These are phyloP conservation scores for Patiria miniata DNA, from an alignment of 35 echinoderm and acorn worm genomes.

Conservation along the genomic window DNA sequence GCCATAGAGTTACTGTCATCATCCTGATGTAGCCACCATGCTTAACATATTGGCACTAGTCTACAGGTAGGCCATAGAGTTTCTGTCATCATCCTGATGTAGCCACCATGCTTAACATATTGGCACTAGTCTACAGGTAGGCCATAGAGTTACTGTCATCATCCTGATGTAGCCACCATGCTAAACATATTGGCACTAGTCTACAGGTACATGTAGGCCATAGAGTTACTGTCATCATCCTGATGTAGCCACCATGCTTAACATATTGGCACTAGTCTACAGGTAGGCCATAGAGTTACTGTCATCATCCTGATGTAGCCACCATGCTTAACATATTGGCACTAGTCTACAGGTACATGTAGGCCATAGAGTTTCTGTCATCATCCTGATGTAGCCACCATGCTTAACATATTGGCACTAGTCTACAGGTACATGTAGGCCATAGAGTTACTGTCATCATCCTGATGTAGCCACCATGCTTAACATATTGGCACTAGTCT, in stretches of 20 bases:
- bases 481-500: too few relatives aligned
- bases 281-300: too few relatives aligned
- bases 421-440: slow-evolving; percentile 97
- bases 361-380: slow-evolving; percentile 47
- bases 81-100: slow-evolving; percentile 97
- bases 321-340: slow-evolving; percentile 99
- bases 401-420: slow-evolving; percentile 98
- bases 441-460: slow-evolving; percentile 88
- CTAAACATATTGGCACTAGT: too few relatives aligned
- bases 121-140: slow-evolving; percentile 98
- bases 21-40: slow-evolving; percentile 98
- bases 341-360: slow-evolving; percentile 99
- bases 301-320: slow-evolving; percentile 97
- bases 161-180: too few relatives aligned
- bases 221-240: too few relatives aligned
- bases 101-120: slow-evolving; percentile 98
- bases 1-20: slow-evolving; percentile 57
- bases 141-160: too few relatives aligned
- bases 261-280: too few relatives aligned
- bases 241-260: too few relatives aligned
- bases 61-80: slow-evolving; percentile 93
- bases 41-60: slow-evolving; percentile 97
- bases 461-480: too few relatives aligned
- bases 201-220: too few relatives aligned
- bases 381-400: slow-evolving; percentile 96